phyloP scores from a whole-genome alignment of 2,888 invertebrate species.

The Lomographa bimaculata region DNA sequence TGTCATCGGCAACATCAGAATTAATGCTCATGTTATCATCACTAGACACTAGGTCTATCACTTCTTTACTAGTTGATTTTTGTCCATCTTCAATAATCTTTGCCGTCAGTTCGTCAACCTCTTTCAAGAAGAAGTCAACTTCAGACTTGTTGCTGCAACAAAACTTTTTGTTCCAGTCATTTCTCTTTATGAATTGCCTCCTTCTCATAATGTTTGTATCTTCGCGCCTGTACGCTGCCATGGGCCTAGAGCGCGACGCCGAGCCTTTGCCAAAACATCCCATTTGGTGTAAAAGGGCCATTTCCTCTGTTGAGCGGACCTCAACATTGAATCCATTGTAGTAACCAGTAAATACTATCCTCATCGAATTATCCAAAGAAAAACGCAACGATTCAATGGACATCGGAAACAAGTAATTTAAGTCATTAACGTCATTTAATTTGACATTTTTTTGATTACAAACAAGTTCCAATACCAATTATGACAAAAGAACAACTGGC shows the following conservation, averaged over 20 bases:
- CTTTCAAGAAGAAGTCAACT: constrained; percentile 54
- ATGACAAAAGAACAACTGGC: constrained; percentile 71
- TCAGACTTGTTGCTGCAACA: constrained; percentile 41
- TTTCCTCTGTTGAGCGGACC: constrained; percentile 83
- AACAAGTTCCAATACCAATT: too few relatives aligned
- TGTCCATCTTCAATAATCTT: constrained; percentile 56
- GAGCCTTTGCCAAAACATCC: constrained; percentile 92
- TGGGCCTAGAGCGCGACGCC: constrained; percentile 82
- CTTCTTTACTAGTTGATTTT: constrained; percentile 52
- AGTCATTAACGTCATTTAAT: constrained; percentile 73
- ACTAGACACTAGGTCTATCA: constrained; percentile 75
- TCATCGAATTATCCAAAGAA: constrained; percentile 71
- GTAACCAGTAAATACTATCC: constrained; percentile 81
- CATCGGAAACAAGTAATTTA: constrained; percentile 62
- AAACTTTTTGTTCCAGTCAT: constrained; percentile 79
- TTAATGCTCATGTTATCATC: constrained; percentile 53
- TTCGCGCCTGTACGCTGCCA: constrained; percentile 57
- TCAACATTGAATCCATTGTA: constrained; percentile 88
- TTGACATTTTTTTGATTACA: constrained; percentile 76
- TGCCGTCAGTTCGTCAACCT: constrained; percentile 53
- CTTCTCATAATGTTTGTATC: constrained; percentile 79
- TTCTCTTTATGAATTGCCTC: constrained; percentile 84
- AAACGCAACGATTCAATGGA: constrained; percentile 70
- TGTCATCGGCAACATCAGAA: constrained; percentile 37
- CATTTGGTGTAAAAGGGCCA: constrained; percentile 85